Conservation (phyloP, 2,113 vertebrate species). For the Phylloscopus trochilus region DNA sequence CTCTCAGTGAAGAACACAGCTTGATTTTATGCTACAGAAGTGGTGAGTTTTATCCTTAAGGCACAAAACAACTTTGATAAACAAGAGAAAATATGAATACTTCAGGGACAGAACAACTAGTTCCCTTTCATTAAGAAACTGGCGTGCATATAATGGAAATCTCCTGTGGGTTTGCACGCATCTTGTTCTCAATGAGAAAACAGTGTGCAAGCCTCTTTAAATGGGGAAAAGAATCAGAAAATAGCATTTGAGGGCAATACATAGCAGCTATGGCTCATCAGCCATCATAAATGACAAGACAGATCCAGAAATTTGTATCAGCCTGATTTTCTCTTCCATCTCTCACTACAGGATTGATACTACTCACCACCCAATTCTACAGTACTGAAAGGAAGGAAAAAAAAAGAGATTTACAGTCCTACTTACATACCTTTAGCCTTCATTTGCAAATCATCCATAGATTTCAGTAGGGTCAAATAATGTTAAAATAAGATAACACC, state of each 20-base stretch:
- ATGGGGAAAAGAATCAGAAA: background rate
- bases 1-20: background rate
- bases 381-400: accelerated
- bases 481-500: background rate
- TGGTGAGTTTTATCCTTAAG: conserved; percentile 11
- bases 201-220: conserved; percentile 22
- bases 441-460: background rate
- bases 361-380: background rate
- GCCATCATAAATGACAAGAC: background rate
- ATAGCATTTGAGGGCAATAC: background rate
- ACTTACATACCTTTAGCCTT: background rate
- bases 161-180: conserved; percentile 20
- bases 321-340: background rate
- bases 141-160: conserved; percentile 9
- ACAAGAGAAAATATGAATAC: conserved; percentile 17
- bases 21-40: conserved; percentile 39
- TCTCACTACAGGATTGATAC: background rate
- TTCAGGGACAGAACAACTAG: conserved; percentile 6
- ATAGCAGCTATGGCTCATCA: background rate
- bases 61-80: conserved; percentile 33
- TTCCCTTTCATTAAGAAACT: conserved; percentile 62
- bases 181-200: conserved; percentile 37
- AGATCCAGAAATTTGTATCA: background rate
- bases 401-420: background rate
- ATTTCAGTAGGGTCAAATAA: background rate